phyloP scores from a whole-genome alignment of 2,797 vertebrate species.

The Eulemur mongoz region DNA sequence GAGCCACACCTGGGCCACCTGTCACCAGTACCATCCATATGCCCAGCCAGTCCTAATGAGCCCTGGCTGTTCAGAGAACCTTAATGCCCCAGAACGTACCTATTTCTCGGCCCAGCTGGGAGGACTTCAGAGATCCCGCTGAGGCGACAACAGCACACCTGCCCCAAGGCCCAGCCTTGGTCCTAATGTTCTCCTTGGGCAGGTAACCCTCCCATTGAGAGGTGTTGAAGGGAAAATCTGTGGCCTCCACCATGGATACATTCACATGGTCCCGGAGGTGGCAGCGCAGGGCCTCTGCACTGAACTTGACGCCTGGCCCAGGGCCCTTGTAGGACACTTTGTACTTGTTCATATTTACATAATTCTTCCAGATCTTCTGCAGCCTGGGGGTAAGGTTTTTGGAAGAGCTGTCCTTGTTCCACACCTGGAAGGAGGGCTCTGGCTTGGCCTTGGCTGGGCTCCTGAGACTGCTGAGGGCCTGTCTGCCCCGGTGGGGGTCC shows the following conservation, averaged over 20 bases:
- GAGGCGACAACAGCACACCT: constrained; percentile 88
- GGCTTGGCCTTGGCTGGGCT: constrained; percentile 37
- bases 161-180: constrained; percentile 81
- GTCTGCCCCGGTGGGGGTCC: neutral
- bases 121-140: constrained; percentile 87
- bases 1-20: neutral
- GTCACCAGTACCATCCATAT: neutral
- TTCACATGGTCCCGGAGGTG: constrained; percentile 84
- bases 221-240: constrained; percentile 84
- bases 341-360: constrained; percentile 86
- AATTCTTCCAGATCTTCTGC: constrained; percentile 83
- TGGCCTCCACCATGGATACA: constrained; percentile 81
- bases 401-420: constrained; percentile 87
- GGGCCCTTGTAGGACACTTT: constrained; percentile 82
- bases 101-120: constrained; percentile 87
- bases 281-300: constrained; percentile 81
- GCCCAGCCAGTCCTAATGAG: neutral
- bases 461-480: neutral
- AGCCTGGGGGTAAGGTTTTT: constrained; percentile 83
- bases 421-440: constrained; percentile 78
- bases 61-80: neutral
- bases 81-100: constrained; percentile 76
- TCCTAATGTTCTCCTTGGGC: constrained; percentile 81
- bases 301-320: constrained; percentile 76
- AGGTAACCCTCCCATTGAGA: constrained; percentile 83